Percentiles rank a stretch among this genome's conserved stretches.
phyloP scores from a whole-genome alignment of 2,888 invertebrate species.

The Tetranychus truncatus region DNA sequence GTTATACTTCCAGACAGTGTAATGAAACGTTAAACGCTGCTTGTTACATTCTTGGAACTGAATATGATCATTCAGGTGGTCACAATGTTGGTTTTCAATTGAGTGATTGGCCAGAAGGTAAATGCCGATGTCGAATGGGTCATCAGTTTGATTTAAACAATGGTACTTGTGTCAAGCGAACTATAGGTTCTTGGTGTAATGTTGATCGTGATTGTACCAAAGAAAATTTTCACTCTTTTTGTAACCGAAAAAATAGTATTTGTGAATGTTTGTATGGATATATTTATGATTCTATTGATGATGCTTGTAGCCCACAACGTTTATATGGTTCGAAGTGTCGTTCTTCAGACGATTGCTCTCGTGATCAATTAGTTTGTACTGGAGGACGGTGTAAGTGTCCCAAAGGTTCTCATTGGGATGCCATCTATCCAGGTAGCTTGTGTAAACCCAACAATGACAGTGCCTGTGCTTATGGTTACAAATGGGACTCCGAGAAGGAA shows the following conservation, averaged over 20 bases:
- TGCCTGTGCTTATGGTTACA: conserved; percentile 6
- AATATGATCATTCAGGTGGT: conserved; percentile 19
- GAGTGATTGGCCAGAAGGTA: conserved; percentile 14
- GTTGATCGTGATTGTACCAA: conserved; percentile 17
- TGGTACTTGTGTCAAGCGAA: conserved; percentile 15
- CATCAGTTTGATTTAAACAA: conserved; percentile 10
- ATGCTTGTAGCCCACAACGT: conserved; percentile 5
- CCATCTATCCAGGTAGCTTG: neutral
- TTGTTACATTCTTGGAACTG: conserved; percentile 22
- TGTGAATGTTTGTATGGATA: conserved; percentile 10
- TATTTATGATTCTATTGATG: conserved; percentile 2
- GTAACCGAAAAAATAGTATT: neutral
- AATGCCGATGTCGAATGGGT: conserved; percentile 17
- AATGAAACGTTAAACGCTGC: conserved; percentile 18
- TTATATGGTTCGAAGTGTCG: conserved; percentile 5
- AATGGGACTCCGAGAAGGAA: neutral
- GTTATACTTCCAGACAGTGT: conserved; percentile 21
- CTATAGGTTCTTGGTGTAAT: conserved; percentile 22
- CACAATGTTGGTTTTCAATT: conserved; percentile 12
- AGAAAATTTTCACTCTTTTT: conserved; percentile 3
- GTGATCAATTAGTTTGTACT: conserved; percentile 1
- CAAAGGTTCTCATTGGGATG: conserved; percentile 8
- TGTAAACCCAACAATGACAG: conserved; percentile 10
- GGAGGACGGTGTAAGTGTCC: conserved; percentile 7
- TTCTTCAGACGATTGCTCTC: neutral